These are phyloP conservation scores for Drosophila hydei DNA, from an alignment of 1,140 invertebrate species.

Conservation along the genomic window DNA sequence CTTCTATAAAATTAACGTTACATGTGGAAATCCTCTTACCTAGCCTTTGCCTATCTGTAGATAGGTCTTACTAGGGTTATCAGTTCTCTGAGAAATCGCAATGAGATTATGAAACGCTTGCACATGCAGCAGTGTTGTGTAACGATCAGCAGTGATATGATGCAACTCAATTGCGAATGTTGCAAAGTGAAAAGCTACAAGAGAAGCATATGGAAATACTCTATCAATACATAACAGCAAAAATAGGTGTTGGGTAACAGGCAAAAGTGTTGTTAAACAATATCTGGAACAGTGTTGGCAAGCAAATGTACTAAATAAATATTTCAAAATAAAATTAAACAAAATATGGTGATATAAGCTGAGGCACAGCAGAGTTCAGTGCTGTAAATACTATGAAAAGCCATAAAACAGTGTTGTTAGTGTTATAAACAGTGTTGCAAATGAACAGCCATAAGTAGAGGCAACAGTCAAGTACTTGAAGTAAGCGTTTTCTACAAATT, in stretches of 20 bases:
- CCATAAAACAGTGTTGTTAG: not conserved
- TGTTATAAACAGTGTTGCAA: not conserved
- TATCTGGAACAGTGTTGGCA: too few species aligned
- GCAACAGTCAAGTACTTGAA: not conserved
- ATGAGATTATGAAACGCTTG: not conserved
- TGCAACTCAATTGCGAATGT: not conserved
- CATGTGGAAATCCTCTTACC: not conserved
- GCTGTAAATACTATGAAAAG: too few species aligned
- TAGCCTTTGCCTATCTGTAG: not conserved
- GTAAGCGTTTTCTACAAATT: not conserved
- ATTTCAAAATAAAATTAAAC: too few species aligned
- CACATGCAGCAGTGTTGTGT: not conserved
- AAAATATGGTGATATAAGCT: not conserved
- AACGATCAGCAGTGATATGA: not conserved
- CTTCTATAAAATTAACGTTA: not conserved
- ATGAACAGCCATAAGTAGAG: not conserved
- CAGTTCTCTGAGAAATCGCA: not conserved
- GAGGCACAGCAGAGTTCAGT: too few species aligned
- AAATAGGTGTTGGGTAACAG: not conserved
- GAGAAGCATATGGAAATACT: too few species aligned
- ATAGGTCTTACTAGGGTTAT: not conserved
- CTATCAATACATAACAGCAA: too few species aligned
- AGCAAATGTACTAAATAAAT: too few species aligned
- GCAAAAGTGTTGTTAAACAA: not conserved
- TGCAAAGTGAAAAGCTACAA: not conserved